Base-by-base conservation (phyloP, 1,140 invertebrate species). In the Calycopis cecrops region DNA sequence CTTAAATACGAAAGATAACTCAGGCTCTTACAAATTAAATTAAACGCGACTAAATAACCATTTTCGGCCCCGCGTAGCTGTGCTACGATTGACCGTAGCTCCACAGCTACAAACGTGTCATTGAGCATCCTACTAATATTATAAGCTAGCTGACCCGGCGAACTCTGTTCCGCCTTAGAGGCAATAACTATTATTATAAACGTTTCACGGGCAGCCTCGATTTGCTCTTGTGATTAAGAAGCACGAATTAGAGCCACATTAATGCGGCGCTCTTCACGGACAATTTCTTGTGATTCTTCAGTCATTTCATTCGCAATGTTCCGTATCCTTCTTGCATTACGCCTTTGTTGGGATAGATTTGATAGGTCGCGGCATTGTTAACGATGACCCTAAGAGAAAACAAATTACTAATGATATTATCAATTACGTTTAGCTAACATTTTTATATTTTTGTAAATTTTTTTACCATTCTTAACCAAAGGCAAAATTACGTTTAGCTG, bases 271-370 rank as follows among this genome's bases (percentile, higher is more conserved):
- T 42, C 9, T 42, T 12, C 38, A 42, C 38, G 38, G 7, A 11
- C n/a, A n/a, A 42, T 42, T 42, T 4, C 38, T 42, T 12, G n/a
- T 42, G 9, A 8, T 42, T 42, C 38, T 42, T 42, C 38, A 42
- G 9, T 42, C 38, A 7, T 42, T 42, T 42, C 38, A n/a, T 42
- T 42, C n/a, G n/a, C n/a, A 42, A 12, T 42, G n/a, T 42, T 42
- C n/a, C 38, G 38, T 42, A 42, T 42, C n/a, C 38, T 42, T 42
- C 38, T 42, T 42, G 38, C 38, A 42, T 42, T 2, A 11, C n/a
- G 16, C 9, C n/a, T 42, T 1, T n/a, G n/a, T 12, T 11, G 38
- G 37, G 37, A 38, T 3, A 38, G 37, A 42, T 42, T 12, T 4
- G 38, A 42, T 42, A 8, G 38, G 2, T 28, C 21, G 21, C 21